These are phyloP conservation scores for Macrotis lagotis DNA, from an alignment of 2,113 vertebrate genomes.

Conservation along the genomic window DNA sequence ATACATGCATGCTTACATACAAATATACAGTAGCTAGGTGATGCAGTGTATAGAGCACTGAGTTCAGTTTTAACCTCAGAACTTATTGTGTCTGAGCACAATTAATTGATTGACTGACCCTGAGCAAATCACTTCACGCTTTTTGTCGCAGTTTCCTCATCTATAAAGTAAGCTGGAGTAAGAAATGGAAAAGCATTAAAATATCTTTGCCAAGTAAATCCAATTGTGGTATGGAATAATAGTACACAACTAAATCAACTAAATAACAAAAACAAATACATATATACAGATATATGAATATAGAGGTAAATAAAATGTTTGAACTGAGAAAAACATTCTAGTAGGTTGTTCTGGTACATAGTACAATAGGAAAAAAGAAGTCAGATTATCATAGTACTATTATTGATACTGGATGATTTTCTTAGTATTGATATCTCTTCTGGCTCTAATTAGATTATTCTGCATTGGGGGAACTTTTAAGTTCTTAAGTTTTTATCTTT, in stretches of 20 bases:
- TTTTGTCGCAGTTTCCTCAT: background rate
- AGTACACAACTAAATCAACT: background rate
- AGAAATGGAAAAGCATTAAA: background rate
- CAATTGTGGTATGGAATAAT: background rate
- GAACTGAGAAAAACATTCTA: background rate
- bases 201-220: background rate
- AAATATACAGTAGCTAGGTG: background rate
- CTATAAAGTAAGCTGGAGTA: background rate
- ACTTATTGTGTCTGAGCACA: background rate
- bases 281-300: background rate
- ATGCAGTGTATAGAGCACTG: background rate
- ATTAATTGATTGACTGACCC: no score
- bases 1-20: background rate
- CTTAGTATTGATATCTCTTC: background rate
- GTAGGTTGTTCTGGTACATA: background rate
- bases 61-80: background rate
- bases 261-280: background rate
- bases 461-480: background rate
- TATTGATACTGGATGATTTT: background rate
- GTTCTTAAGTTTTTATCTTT: background rate
- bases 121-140: background rate
- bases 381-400: background rate
- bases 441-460: background rate
- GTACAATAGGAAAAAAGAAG: background rate
- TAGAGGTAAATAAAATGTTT: background rate